Conservation (phyloP, 2,888 invertebrate species). For the Rhagophthalmus giganteus region DNA sequence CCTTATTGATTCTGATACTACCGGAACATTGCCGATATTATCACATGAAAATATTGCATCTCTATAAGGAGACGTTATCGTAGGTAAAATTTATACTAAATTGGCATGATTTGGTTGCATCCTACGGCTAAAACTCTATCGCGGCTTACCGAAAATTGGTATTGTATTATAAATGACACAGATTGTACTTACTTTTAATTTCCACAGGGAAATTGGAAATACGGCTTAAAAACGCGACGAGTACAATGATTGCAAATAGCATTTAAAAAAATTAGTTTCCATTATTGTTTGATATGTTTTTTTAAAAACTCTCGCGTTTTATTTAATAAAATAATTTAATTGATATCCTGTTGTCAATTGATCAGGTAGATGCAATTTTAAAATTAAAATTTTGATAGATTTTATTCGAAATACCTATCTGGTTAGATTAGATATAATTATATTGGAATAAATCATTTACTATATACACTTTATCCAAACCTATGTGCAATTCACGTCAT, state of each 20-base stretch:
- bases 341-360: too few species aligned
- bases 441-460: too few species aligned
- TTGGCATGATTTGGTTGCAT: slow-evolving; percentile 9
- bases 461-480: too few species aligned
- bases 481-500: too few species aligned
- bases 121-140: slow-evolving; percentile 16
- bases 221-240: slow-evolving; percentile 14
- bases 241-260: slow-evolving; percentile 5
- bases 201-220: slow-evolving; percentile 29
- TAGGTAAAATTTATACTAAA: slow-evolving; percentile 15
- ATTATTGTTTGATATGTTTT: too few species aligned
- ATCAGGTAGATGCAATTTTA: too few species aligned
- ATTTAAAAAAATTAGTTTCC: slow-evolving; percentile 3
- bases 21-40: slow-evolving; percentile 20
- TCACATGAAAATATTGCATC: slow-evolving; percentile 20
- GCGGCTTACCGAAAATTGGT: slow-evolving; percentile 19
- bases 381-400: too few species aligned
- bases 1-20: slow-evolving; percentile 29
- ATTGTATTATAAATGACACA: slow-evolving; percentile 22
- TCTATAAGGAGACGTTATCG: slow-evolving; percentile 15
- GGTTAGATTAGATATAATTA: too few species aligned
- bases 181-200: slow-evolving; percentile 28
- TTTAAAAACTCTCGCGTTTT: too few species aligned
- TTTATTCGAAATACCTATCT: too few species aligned
- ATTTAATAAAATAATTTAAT: too few species aligned